Evolutionary conservation across 2,113 vertebrate species (phyloP).

Genomic region (Cinclus mexicanus): DNA sequence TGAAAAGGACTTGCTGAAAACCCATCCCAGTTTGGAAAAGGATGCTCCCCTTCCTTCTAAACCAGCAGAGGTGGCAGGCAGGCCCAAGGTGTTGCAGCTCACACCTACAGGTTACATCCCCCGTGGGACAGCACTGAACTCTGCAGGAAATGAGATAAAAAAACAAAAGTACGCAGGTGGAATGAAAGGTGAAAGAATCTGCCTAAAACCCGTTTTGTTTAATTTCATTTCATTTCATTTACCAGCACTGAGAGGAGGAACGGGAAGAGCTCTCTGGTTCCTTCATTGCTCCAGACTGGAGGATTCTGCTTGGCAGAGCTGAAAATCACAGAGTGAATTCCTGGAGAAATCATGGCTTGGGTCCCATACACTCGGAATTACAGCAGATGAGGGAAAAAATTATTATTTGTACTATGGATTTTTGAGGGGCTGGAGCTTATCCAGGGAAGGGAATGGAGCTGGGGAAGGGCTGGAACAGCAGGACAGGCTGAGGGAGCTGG

Average conservation of each 20-base stretch:
- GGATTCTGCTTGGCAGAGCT: neutral
- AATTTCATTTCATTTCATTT: neutral
- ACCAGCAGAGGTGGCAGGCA: neutral
- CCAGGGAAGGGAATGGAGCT: neutral
- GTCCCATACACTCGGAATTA: neutral
- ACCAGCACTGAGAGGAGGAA: neutral
- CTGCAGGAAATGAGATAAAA: neutral
- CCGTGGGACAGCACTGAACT: neutral
- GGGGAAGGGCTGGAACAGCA: neutral
- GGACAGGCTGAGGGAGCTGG: neutral
- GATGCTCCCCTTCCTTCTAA: neutral
- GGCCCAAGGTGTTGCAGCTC: neutral
- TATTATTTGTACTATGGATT: neutral
- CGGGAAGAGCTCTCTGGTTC: neutral
- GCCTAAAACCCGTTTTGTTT: neutral
- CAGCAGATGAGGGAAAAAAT: fast-evolving
- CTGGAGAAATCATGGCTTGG: fast-evolving
- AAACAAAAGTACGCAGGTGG: neutral
- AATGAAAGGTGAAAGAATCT: neutral
- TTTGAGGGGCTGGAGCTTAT: neutral
- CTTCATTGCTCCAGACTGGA: neutral
- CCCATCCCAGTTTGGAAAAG: neutral
- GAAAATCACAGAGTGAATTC: neutral
- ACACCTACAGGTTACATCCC: neutral
- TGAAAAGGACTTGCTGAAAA: neutral